Percentiles rank a stretch among this genome's conserved stretches.
Conservation (phyloP, 2,797 vertebrate species). For the Agapornis canus region DNA sequence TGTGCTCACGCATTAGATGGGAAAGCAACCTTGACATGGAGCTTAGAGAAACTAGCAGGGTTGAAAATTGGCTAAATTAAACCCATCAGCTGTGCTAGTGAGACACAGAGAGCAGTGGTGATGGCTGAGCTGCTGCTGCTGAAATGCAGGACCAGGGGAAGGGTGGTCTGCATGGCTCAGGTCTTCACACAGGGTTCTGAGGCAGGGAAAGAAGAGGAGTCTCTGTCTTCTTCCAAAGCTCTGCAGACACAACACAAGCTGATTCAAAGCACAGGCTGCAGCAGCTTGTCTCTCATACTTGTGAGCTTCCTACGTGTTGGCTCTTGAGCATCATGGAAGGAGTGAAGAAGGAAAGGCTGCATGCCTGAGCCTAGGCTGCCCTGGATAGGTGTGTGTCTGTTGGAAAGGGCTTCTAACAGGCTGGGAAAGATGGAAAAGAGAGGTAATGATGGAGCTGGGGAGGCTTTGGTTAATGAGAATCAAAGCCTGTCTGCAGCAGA, state of each 20-base stretch:
- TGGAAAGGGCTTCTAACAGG: not conserved
- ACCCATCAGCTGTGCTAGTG: not conserved
- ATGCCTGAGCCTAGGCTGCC: not conserved
- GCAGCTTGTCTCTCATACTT: not conserved
- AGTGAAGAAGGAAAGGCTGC: not conserved
- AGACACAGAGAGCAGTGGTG: not conserved
- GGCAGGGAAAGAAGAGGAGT: not conserved
- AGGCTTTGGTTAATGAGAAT: not conserved
- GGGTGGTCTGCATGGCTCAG: not conserved
- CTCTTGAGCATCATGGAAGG: not conserved
- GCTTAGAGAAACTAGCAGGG: constrained; percentile 44
- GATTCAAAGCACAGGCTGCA: not conserved
- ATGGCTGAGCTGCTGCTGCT: not conserved
- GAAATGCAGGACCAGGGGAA: not conserved
- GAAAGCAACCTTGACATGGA: constrained; percentile 54
- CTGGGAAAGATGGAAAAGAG: not conserved
- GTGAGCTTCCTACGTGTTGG: not conserved
- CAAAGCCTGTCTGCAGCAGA: constrained; percentile 23
- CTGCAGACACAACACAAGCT: not conserved
- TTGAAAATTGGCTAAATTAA: constrained; percentile 66
- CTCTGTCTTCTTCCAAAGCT: not conserved
- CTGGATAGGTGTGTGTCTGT: rapidly evolving
- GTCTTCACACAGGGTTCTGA: not conserved
- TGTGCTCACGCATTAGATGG: constrained; percentile 38
- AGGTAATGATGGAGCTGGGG: not conserved